Conservation (phyloP, 1,140 invertebrate genomes). For the Drosophila murphyi region DNA sequence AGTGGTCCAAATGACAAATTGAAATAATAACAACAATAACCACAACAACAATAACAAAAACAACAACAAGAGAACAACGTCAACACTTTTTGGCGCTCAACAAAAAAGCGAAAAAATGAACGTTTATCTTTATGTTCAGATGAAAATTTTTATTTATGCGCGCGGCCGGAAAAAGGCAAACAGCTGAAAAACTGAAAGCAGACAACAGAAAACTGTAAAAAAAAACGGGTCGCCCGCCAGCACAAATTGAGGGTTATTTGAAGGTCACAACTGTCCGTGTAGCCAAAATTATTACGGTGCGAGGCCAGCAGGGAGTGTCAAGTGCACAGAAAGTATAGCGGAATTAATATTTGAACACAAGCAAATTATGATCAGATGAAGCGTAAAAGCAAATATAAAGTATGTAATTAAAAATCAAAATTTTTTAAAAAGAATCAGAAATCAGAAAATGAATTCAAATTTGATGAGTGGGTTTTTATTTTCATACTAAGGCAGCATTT, state of each 20-base stretch:
- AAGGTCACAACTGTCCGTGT: slow-evolving; percentile 60
- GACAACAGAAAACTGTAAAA: slow-evolving; percentile 33
- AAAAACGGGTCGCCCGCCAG: slow-evolving; percentile 51
- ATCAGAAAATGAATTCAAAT: not conserved
- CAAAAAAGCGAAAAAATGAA: slow-evolving; percentile 51
- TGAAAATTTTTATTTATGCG: slow-evolving; percentile 81
- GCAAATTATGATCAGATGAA: not conserved
- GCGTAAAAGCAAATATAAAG: too few species aligned
- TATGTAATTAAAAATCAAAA: too few species aligned
- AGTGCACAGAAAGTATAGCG: slow-evolving; percentile 15
- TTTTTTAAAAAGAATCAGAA: not conserved
- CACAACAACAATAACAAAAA: slow-evolving; percentile 3
- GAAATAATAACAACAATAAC: slow-evolving; percentile 67
- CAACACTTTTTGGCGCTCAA: slow-evolving; percentile 40
- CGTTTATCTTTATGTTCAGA: slow-evolving; percentile 80
- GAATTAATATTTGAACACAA: slow-evolving; percentile 14
- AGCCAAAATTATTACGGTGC: slow-evolving; percentile 6
- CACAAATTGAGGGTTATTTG: slow-evolving; percentile 71
- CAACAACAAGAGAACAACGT: slow-evolving; percentile 40
- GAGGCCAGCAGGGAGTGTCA: slow-evolving; percentile 6
- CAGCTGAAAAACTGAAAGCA: slow-evolving; percentile 50
- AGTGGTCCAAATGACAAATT: slow-evolving; percentile 76
- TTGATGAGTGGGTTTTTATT: too few species aligned
- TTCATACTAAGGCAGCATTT: too few species aligned
- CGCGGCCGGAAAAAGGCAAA: slow-evolving; percentile 65